Base-by-base conservation (phyloP, 2,888 invertebrate genomes). In the Diarsia dahlii region DNA sequence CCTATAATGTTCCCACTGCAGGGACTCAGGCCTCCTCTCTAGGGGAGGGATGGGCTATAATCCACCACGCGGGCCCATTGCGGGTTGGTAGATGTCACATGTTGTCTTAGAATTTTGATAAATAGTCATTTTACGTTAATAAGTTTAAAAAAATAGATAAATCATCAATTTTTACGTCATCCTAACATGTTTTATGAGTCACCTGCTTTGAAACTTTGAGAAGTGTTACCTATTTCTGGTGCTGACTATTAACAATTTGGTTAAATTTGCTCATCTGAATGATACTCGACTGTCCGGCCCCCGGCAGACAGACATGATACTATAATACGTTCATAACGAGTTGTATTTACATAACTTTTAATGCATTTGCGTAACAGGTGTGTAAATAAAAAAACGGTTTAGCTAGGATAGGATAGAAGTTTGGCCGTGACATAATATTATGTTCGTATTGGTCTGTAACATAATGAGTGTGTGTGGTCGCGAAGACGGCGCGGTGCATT, bases 341-440 rank as follows among this genome's bases (percentile, higher is more conserved):
- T 46, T 52, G 48, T 45, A 45, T 75, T 75, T 64, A 28, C 54
- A 72, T 71, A 71, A 45, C 18, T 45, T 71, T 54, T 5, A n/a
- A 72, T 46, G 28, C 9, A 63, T 23, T 23, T 39, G 34, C 15
- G 15, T 58, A 52, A 50, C 34, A 66, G 48, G 56, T 48, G 13
- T 56, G 23, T 56, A 23, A 13, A 28, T 28, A 28, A 28, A 28
- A 28, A 56, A 56, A 15, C 15, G 56, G 23, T 56, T 13, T 23
- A 56, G n/a, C 28, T 76, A 45, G n/a, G 28, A 56, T 39, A 50
- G 13, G 28, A 56, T 48, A 50, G 13, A 28, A 23, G 39, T 56
- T 28, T 15, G 48, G 15, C 54, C 78, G 69, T 50, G 69, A 39
- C 54, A 39, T 48, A 34, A 39, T 48, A 34, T 34, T 34, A 62